Evolutionary conservation across 2,113 vertebrate species (phyloP).

Genomic region (Sorex fumeus): DNA sequence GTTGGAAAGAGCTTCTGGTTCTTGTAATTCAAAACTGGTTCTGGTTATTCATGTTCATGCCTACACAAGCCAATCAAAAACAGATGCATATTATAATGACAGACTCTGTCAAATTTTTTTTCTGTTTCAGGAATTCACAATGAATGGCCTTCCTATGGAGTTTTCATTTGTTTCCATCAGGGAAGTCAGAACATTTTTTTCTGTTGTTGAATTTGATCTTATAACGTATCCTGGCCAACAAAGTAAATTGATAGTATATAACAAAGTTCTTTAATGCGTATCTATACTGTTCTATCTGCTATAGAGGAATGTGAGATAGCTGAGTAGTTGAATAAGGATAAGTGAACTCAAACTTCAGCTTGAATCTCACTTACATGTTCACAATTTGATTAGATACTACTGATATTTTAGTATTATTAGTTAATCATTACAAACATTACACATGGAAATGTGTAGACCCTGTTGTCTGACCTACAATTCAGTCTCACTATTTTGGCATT

Average conservation of each 20-base stretch:
- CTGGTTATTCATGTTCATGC: not conserved
- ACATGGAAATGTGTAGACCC: not conserved
- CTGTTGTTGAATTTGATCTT: not conserved
- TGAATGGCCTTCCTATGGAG: not conserved
- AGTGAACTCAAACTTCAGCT: not conserved
- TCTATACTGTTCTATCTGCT: not conserved
- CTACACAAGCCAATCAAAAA: not conserved
- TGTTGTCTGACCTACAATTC: not conserved
- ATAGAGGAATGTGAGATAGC: not conserved
- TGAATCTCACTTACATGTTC: not conserved
- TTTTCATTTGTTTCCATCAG: not conserved
- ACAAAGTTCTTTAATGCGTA: not conserved
- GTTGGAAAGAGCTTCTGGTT: not conserved
- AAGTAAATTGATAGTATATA: not conserved
- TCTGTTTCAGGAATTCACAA: not conserved
- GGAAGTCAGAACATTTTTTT: not conserved
- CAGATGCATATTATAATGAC: not conserved
- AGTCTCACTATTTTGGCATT: not conserved
- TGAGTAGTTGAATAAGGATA: not conserved
- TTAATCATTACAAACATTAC: no score
- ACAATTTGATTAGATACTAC: not conserved
- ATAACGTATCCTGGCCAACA: not conserved
- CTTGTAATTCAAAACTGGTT: fast-evolving
- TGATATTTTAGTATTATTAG: not conserved
- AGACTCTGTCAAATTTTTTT: not conserved